Conservation (phyloP, 2,113 vertebrate genomes). For the Menura novaehollandiae region DNA sequence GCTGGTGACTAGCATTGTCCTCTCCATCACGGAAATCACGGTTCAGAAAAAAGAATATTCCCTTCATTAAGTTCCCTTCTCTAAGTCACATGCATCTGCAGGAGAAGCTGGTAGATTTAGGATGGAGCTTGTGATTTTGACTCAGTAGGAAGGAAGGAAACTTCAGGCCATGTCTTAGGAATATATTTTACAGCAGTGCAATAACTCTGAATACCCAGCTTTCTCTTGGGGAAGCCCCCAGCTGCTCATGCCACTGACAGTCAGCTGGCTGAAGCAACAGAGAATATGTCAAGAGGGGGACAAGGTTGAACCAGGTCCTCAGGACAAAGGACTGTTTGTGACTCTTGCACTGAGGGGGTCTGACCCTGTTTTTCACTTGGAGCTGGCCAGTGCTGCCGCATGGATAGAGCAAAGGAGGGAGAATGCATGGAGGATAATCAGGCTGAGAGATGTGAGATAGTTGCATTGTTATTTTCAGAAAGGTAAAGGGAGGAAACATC, state of each 20-base stretch:
- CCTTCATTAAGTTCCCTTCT: background rate
- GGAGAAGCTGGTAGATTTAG: background rate
- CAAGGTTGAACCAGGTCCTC: background rate
- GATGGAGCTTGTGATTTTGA: background rate
- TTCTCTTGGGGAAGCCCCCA: background rate
- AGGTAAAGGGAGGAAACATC: background rate
- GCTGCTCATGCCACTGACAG: background rate
- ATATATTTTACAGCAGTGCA: background rate
- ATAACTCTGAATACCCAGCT: accelerated
- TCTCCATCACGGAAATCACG: background rate
- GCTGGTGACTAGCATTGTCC: background rate
- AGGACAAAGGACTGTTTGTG: background rate
- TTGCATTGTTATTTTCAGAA: background rate
- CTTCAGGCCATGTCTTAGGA: background rate
- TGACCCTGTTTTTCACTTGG: background rate
- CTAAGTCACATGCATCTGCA: background rate
- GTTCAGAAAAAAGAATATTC: background rate
- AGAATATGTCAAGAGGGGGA: background rate
- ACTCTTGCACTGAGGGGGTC: background rate
- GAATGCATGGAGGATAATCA: accelerated
- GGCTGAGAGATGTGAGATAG: background rate
- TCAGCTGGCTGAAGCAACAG: background rate
- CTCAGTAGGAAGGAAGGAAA: background rate
- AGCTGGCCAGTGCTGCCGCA: background rate
- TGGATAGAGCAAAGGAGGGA: background rate